These are phyloP conservation scores for Ctena decussata DNA, from an alignment of 2,888 invertebrate species.

Conservation along the genomic window DNA sequence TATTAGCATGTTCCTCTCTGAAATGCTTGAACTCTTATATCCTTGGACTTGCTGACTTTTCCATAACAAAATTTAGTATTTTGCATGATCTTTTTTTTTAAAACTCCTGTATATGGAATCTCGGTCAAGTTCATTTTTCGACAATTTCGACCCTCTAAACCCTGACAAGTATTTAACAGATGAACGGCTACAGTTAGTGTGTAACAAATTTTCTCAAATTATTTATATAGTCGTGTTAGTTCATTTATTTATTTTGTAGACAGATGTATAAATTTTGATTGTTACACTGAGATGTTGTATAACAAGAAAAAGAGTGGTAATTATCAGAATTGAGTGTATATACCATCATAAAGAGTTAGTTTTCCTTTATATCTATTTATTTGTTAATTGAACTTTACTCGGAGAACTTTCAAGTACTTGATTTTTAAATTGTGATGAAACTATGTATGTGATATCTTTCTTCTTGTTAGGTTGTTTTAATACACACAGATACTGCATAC, in stretches of 20 bases:
- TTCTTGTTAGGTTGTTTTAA: not conserved
- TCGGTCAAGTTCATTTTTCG: constrained; percentile 60
- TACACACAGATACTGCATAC: constrained; percentile 48
- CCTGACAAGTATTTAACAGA: constrained; percentile 64
- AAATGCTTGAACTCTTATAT: constrained; percentile 43
- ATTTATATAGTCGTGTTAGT: constrained; percentile 25
- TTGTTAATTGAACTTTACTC: not conserved
- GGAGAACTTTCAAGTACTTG: not conserved
- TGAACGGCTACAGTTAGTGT: constrained; percentile 48
- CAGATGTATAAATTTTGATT: not conserved
- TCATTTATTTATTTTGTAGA: constrained; percentile 10
- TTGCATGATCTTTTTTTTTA: not conserved
- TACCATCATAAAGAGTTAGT: not conserved
- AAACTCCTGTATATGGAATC: constrained; percentile 32
- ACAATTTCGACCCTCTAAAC: constrained; percentile 53
- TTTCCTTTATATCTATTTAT: not conserved
- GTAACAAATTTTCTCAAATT: not conserved
- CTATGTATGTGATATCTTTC: not conserved
- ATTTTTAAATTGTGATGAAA: not conserved
- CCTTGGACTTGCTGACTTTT: constrained; percentile 23
- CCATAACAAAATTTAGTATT: not conserved
- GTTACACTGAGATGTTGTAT: not conserved
- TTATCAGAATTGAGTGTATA: not conserved
- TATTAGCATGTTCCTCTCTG: constrained; percentile 53
- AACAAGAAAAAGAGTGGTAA: not conserved